These are phyloP conservation scores for Poeciliopsis prolifica DNA, from an alignment of 2,113 vertebrate species.

Conservation along the genomic window DNA sequence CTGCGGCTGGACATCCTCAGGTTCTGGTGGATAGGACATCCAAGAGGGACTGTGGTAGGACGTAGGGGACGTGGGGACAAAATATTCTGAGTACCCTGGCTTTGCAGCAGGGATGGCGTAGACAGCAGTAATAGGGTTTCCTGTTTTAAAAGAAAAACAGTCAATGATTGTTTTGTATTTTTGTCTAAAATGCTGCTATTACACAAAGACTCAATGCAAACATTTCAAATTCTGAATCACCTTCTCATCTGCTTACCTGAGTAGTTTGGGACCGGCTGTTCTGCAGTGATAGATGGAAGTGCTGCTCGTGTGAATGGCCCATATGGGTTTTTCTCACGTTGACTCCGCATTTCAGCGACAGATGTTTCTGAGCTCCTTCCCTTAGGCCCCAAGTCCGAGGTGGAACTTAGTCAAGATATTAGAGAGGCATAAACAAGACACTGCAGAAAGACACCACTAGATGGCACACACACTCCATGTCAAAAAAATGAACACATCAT, in stretches of 20 bases:
- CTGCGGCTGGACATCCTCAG: slow-evolving; percentile 88
- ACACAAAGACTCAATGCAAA: not conserved
- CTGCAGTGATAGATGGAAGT: slow-evolving; percentile 84
- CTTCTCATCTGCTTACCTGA: slow-evolving; percentile 83
- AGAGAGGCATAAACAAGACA: not conserved
- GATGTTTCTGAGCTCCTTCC: slow-evolving; percentile 84
- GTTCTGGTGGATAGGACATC: slow-evolving; percentile 95
- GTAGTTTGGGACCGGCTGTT: slow-evolving; percentile 91
- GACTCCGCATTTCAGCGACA: slow-evolving; percentile 84
- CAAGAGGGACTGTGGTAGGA: slow-evolving; percentile 95
- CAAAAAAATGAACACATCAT: slow-evolving; percentile 25
- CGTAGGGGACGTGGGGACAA: slow-evolving; percentile 89
- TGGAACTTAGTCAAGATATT: slow-evolving; percentile 82
- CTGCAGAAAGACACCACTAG: slow-evolving; percentile 51
- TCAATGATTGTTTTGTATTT: not conserved
- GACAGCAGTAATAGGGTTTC: slow-evolving; percentile 95
- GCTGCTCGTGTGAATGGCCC: slow-evolving; percentile 82
- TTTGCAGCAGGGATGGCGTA: slow-evolving; percentile 95
- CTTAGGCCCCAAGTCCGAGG: slow-evolving; percentile 93
- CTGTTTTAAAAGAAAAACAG: slow-evolving; percentile 67
- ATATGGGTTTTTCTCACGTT: slow-evolving; percentile 83
- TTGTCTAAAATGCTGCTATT: not conserved
- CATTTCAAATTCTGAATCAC: slow-evolving; percentile 24
- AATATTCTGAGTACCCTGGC: slow-evolving; percentile 91
- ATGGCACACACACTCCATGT: slow-evolving; percentile 48